Evolutionary conservation across 2,113 vertebrate genomes (phyloP), one percentile per base, ranked within the genome.

Genomic region (Cyphomyrus discorhynchus): DNA sequence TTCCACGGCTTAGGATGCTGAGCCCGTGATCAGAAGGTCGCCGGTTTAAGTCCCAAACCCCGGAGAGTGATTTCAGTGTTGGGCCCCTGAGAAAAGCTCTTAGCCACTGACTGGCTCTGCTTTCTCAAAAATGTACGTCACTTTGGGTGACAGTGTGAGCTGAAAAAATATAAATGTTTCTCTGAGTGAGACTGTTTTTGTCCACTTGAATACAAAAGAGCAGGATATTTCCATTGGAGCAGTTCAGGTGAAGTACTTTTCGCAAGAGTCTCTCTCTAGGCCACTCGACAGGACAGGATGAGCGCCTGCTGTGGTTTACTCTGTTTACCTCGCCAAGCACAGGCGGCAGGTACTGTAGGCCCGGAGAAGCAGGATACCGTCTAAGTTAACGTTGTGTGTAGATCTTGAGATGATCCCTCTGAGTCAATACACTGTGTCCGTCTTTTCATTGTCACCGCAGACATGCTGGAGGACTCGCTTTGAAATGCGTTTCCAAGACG

Each of bases 391-490:
- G 11, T 27, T 94, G 53, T 84, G 91, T 90, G 91, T 94, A 93
- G 93, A 90, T 90, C 93, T 94, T 93, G 94, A 94, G 92, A 93
- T 90, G 90, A 90, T 74, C 91, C 89, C 91, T 39, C 49, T 80
- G 5, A 85, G 87, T 86, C 35, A 85, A 89, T 94, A 94, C 91
- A 90, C 92, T 8, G 74, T 86, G 89, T 50, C 24, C 62, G 0
- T 46, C 46, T 10, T 56, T 90, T 88, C 82, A 90, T 77, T 92
- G 93, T 93, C 94, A 5, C 92, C 91, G 93, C 91, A 94, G 88
- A 89, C 52, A 91, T 92, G 92, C 45, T 89, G 91, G 90, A 17
- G 88, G 35, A 52, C 27, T 15, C 31, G 1, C 15, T 83, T 21
- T 83, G 39, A 83, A 83, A 80, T 21, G 17, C 31, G 0, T 15